Base-by-base conservation (phyloP, 2,888 invertebrate species). In the Habroteleia sp. region DNA sequence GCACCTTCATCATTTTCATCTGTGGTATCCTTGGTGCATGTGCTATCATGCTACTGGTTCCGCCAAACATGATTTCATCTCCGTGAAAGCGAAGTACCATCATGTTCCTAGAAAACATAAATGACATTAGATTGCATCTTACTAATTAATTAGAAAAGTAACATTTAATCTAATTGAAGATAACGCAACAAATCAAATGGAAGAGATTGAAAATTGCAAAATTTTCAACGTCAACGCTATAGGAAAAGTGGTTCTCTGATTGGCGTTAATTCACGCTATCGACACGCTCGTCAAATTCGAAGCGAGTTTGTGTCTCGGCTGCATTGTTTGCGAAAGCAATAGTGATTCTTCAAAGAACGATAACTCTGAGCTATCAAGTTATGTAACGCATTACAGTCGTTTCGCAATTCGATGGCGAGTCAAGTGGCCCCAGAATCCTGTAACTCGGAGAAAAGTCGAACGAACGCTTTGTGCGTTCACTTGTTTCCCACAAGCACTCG, bases 1-100 rank as follows among this genome's bases (percentile, higher is more conserved):
- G 94, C 10, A 95, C 94, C 86, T 94, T 92, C 91, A 94, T 94
- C 94, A 95, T 94, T 84, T 94, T 93, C 89, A 95, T 92, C 81
- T 94, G 92, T 0, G 94, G 94, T 48, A 94, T 93, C 80, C 92
- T 91, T 82, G 91, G 91, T 56, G 90, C 87, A 42, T 90, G 90
- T 16, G 90, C 87, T 72, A 91, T 86, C 72, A 89, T 85, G 80
- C 86, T 89, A 85, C 78, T 89, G 82, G 90, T 91, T 88, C 81
- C 91, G 84, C 87, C 91, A 88, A 85, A 91, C 84, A 92, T 90
- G 74, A 92, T 84, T 74, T 93, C 93, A 83, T 94, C 94, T 16
- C 91, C 92, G 69, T 94, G 93, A 50, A 94, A 91, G 82, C 94
- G 92, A 80, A 94, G 91, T 80, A 94, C 93, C 87, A 94, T 92